Evolutionary conservation across 2,888 invertebrate species (phyloP).

Genomic region (Chaitophorus viminalis): DNA sequence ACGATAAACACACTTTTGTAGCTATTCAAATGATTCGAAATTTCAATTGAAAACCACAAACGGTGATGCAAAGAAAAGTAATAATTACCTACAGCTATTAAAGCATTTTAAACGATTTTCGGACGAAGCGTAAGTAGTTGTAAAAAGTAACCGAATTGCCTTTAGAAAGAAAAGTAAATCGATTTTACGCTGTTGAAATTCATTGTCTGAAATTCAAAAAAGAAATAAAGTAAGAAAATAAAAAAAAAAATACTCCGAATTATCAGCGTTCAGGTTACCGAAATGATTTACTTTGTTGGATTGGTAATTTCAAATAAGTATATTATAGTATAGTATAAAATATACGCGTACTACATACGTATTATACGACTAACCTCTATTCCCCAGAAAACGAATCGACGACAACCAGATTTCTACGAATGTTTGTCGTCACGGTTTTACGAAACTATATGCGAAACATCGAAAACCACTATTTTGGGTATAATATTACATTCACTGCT

Average conservation of each 20-base stretch:
- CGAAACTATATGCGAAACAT: too few relatives aligned
- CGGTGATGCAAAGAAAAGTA: conserved; percentile 4
- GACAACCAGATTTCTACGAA: too few relatives aligned
- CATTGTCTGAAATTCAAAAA: not conserved
- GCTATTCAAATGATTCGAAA: not conserved
- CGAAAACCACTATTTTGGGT: too few relatives aligned
- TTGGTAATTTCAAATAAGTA: too few relatives aligned
- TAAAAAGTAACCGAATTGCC: not conserved
- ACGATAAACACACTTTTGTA: not conserved
- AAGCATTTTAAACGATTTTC: not conserved
- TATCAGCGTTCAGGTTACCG: not conserved
- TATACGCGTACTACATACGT: too few relatives aligned
- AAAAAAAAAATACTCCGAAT: not conserved
- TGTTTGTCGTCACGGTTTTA: too few relatives aligned
- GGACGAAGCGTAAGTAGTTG: not conserved
- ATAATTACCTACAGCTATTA: not conserved
- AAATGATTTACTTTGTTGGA: not conserved
- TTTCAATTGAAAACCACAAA: not conserved
- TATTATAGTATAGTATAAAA: too few relatives aligned
- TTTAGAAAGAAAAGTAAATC: not conserved
- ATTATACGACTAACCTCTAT: too few relatives aligned
- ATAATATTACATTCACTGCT: too few relatives aligned
- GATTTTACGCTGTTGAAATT: not conserved
- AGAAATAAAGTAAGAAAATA: too few relatives aligned
- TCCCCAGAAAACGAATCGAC: too few relatives aligned